phyloP scores from a whole-genome alignment of 2,113 vertebrate genomes.

The Gulo gulo region DNA sequence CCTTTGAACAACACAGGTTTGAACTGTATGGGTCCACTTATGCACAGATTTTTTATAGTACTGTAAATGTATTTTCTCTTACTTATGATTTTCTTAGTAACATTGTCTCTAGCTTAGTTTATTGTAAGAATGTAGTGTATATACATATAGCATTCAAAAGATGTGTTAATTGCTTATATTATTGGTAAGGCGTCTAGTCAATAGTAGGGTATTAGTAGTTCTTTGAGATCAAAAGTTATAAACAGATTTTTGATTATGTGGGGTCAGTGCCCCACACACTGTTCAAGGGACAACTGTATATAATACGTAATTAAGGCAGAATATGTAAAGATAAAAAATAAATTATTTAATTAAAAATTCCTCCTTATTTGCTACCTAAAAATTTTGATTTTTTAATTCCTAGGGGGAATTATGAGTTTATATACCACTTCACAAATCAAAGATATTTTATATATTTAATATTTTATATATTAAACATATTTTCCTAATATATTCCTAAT shows the following conservation, averaged over 20 bases:
- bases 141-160: not conserved
- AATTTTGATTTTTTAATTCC: not conserved
- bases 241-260: not conserved
- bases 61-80: not conserved
- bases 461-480: too few species aligned
- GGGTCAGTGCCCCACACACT: not conserved
- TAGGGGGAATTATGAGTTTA: not conserved
- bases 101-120: not conserved
- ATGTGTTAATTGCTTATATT: not conserved
- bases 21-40: not conserved
- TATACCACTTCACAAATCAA: not conserved
- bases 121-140: not conserved
- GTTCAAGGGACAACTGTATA: not conserved
- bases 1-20: not conserved
- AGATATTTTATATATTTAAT: not conserved
- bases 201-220: not conserved
- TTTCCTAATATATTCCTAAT: not conserved
- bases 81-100: not conserved
- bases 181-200: not conserved
- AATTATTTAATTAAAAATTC: not conserved
- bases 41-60: not conserved
- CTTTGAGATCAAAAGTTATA: not conserved
- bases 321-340: not conserved
- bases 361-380: not conserved
- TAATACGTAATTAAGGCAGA: not conserved